These are phyloP conservation scores for Pipistrellus pygmaeus DNA, from an alignment of 2,797 vertebrate species.

Conservation along the genomic window DNA sequence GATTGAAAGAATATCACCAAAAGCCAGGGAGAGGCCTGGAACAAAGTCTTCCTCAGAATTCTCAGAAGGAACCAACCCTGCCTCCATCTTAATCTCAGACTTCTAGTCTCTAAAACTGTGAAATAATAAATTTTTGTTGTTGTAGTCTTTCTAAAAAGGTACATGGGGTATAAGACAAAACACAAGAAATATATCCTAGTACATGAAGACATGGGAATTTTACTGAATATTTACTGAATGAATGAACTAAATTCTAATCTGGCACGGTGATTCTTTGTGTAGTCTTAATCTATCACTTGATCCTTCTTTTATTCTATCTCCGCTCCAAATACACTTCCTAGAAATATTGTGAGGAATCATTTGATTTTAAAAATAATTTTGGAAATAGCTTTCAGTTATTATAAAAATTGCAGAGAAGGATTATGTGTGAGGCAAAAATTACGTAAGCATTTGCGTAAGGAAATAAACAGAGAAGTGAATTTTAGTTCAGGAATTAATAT, in stretches of 20 bases:
- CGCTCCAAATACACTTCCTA: constrained; percentile 37
- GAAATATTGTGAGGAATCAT: constrained; percentile 41
- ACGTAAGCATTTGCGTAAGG: constrained; percentile 36
- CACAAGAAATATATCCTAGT: not conserved
- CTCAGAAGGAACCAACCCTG: not conserved
- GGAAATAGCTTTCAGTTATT: constrained; percentile 66
- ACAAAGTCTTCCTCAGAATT: not conserved
- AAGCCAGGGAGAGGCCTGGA: not conserved
- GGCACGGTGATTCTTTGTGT: not conserved
- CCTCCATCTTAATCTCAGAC: not conserved
- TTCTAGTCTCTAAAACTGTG: not conserved
- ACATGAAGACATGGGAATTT: not conserved
- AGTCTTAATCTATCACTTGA: not conserved
- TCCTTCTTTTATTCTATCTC: constrained; percentile 44
- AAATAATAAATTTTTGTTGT: not conserved
- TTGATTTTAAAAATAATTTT: constrained; percentile 72
- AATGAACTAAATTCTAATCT: constrained; percentile 24
- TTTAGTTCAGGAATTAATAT: constrained; percentile 64
- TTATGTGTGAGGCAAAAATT: constrained; percentile 45
- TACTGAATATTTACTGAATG: constrained; percentile 11
- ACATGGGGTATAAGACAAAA: not conserved
- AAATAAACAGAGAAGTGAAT: constrained; percentile 59
- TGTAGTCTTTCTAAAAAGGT: not conserved
- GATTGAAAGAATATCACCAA: not conserved
- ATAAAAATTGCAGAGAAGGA: constrained; percentile 54